Evolutionary conservation across 1,140 invertebrate species (phyloP), one percentile per base, ranked within the genome.

Genomic region (Trichomalopsis sarcophagae): DNA sequence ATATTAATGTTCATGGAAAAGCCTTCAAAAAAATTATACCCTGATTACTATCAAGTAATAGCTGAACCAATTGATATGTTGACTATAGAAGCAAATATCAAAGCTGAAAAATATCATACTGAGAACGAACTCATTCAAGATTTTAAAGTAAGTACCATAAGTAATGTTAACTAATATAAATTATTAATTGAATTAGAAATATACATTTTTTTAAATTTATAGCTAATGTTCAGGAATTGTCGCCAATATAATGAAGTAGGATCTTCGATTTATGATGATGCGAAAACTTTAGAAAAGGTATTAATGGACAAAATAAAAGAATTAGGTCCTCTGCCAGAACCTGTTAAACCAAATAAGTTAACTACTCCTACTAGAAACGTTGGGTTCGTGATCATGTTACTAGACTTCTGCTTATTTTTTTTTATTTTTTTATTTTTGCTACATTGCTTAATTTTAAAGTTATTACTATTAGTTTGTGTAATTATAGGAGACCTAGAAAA

Each of bases 1-100:
- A 97, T 99, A 93, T 93, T 97, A 68, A 95, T 97, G 88, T 99
- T 99, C 90, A 97, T 99, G 96, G 97, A 98, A 91, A 98, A 99
- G 91, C 99, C 99, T 5, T 98, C 97, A 1, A 98, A 97, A 89
- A 98, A 99, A 91, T 93, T 98, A 27, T 99, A 99, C 93, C 97
- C 98, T 0, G 98, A 99, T 91, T 99, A 99, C 92, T 99, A 99
- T 93, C 96, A 98, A 92, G 96, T 99, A 1, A 99, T 99, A 84
- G 94, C 96, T 55, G 97, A 97, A 88, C 98, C 98, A 0, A 99
- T 99, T 84, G 98, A 99, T 91, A 98, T 99, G 96, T 94, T 97
- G 62, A 97, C 96, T 44, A 99, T 99, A 90, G 97, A 99, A 90
- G 93, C 95, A 23, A 99, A 99, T 93, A 99, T 99, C 74, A 97